Evolutionary conservation across 2,888 invertebrate species (phyloP), one percentile per base, ranked within the genome.

Genomic region (Standfussiana lucernea): DNA sequence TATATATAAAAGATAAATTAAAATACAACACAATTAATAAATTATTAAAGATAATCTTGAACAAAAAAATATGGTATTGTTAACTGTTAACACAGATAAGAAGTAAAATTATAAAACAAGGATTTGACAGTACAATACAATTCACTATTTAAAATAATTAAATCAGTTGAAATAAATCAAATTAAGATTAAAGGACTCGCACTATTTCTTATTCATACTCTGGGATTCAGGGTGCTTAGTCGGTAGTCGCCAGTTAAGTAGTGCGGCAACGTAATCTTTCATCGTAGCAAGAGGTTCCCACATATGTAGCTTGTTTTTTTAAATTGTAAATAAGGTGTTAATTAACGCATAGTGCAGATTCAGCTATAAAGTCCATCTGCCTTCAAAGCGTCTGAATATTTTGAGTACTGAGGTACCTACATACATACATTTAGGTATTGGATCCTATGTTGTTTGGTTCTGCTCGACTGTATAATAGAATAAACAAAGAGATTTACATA

Each of bases 211-310:
- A 77, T 68, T 64, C 37, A 68, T 68, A 64, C 64, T 37, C 42
- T 10, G 15, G 15, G 1, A 32, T 7, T 5, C 21, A 32, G 8
- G 40, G 47, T 70, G 35, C n/a, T 47, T 56, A 65, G 37, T 53
- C 15, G 32, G 32, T 18, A 50, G 59, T 32, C 28, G 47, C 32
- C 10, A 59, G 61, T 69, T n/a, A 72, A 75, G 66, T 62, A 15
- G 35, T 18, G n/a, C 42, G n/a, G 47, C 42, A 21, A 35, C 42
- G 45, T 64, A 62, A 80, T 80, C 28, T 66, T 42, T 82, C 50
- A 76, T 45, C 50, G 32, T 5, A 24, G 24, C 59, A 59, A 42
- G 24, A 32, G 50, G 40, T 6, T 67, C 2, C 13, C n/a, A 47
- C 32, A 40, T 56, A n/a, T n/a, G n/a, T n/a, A 18, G 50, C n/a